Base-by-base conservation (phyloP, 1,140 invertebrate species). In the Frieseomelitta varia region DNA sequence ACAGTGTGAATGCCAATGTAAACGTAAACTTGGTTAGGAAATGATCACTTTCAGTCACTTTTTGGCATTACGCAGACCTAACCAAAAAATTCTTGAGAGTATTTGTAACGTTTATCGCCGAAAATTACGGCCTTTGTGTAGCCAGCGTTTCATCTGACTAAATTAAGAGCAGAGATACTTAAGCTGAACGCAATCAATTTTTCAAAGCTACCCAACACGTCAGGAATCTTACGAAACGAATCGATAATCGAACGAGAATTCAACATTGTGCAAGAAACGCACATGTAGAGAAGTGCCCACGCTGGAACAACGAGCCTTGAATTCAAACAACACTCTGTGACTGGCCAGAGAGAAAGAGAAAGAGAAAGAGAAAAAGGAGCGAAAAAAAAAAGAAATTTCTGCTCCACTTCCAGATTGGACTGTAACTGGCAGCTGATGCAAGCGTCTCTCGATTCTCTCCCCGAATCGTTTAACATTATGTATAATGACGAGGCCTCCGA, bases 381-480 rank as follows among this genome's bases (percentile, higher is more conserved):
- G n/a, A n/a, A 34, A 67, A 30, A 30, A 19, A 67, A 17, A 67
- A 55, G 1, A 12, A 81, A 85, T 19, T 81, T 24, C 34, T 61
- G 80, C 75, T 83, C 86, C 68, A 73, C 51, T 76, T 85, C 11
- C 11, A 77, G 39, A 76, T 56, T 47, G 73, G 67, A 58, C 47
- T 47, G 67, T 75, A 76, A 51, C 30, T 61, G 61, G 34, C 47
- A 51, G 84, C 81, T 86, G 87, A 71, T 65, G 27, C 81, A 78
- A 88, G 85, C 67, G 65, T 39, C 56, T 55, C 47, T 56, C 78
- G 82, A 56, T 76, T 72, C 75, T 88, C 69, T 78, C 68, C 30
- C 85, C 67, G 84, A 90, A 88, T 90, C 84, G 84, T 90, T 85
- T 89, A 89, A 89, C 88, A 89, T 90, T 89, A 6, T 47, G 39